Conservation (phyloP, 2,113 vertebrate genomes). For the Nycticebus coucang region DNA sequence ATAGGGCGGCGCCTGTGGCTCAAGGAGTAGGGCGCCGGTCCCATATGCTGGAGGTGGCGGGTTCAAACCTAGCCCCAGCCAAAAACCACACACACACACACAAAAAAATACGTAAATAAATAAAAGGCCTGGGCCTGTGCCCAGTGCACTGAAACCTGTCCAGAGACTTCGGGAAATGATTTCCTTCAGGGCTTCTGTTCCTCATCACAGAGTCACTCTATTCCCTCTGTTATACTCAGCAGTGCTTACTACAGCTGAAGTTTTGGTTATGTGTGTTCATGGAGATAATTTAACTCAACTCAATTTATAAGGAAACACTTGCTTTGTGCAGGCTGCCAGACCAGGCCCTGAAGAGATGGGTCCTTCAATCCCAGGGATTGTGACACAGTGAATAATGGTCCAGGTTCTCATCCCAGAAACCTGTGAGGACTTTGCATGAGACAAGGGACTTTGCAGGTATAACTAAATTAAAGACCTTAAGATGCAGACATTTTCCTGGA, state of each 20-base stretch:
- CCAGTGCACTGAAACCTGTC: not conserved
- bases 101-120: no score
- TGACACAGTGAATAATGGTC: not conserved
- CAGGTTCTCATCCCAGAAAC: not conserved
- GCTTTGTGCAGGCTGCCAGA: not conserved
- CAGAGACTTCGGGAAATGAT: not conserved
- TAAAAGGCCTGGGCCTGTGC: no score
- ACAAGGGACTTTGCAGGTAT: not conserved
- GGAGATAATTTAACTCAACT: not conserved
- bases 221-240: not conserved
- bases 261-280: not conserved
- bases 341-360: not conserved
- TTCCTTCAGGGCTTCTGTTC: not conserved
- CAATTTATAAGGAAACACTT: slow-evolving; percentile 7
- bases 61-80: no score
- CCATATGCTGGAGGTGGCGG: no score
- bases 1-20: no score
- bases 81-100: no score
- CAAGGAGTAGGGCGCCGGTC: no score
- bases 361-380: not conserved
- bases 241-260: not conserved
- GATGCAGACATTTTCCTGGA: not conserved
- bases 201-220: slow-evolving; percentile 10
- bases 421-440: not conserved
- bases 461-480: not conserved